Base-by-base conservation (phyloP, 2,888 invertebrate genomes). In the Pachycephus smyrnensis region DNA sequence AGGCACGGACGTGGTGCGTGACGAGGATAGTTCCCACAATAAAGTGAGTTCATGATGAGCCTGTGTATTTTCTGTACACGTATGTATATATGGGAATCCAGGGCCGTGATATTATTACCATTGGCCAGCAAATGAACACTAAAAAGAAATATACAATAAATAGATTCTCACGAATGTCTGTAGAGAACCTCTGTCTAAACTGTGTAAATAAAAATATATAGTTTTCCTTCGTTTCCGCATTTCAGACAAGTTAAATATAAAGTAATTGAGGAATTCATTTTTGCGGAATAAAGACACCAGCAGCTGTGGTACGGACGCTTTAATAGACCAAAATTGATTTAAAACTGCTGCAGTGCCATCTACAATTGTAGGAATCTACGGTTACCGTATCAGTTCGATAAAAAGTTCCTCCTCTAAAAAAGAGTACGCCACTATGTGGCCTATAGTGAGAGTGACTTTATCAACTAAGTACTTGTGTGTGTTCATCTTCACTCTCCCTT, bases 21-120 rank as follows among this genome's bases (percentile, higher is more conserved):
- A 80, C 82, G 88, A 82, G 79, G 81, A 81, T 81, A 80, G 83
- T 88, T 85, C 85, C 83, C 82, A 84, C 82, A 79, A 82, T 84
- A 79, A 82, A 82, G 78, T 23, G 76, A 81, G 77, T 78, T 78
- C 71, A 33, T 32, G 31, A 71, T 33, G 71, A 31, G 71, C 30
- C 12, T 71, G 31, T 71, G 71, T 71, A 71, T 31, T 31, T 33
- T 55, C 32, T 12, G 71, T 33, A 33, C 31, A 15, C 31, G 32
- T 33, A 23, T 71, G 71, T 33, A 71, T 31, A 33, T 23, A 9
- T 71, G 15, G 12, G 71, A 31, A 12, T 33, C 11, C 71, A 71
- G 71, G 71, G 71, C 12, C 71, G 71, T 32, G 30, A 3, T 15
- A 33, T 33, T 12, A 71, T 33, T 55, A 40, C 40, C 15, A 55